Evolutionary conservation across 2,888 invertebrate species (phyloP).

Genomic region (Agapostemon virescens): DNA sequence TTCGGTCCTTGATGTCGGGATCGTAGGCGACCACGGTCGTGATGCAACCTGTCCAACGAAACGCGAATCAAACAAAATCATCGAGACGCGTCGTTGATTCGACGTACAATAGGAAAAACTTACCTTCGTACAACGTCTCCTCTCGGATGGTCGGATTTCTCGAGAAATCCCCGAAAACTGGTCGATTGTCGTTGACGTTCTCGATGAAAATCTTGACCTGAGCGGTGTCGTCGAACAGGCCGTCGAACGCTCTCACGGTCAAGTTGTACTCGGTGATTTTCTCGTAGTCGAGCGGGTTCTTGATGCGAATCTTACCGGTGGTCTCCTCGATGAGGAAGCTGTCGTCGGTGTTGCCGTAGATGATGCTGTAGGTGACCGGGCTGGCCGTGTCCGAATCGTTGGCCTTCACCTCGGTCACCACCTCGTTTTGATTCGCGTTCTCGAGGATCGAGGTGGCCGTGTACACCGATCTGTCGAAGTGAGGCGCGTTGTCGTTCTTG

Average conservation of each 20-base stretch:
- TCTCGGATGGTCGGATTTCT: slow-evolving; percentile 89
- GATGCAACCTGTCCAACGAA: slow-evolving; percentile 69
- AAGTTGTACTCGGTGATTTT: slow-evolving; percentile 91
- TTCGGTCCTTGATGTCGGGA: slow-evolving; percentile 90
- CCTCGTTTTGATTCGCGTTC: slow-evolving; percentile 90
- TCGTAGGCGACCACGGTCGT: slow-evolving; percentile 88
- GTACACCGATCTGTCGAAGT: slow-evolving; percentile 89
- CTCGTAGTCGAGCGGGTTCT: slow-evolving; percentile 90
- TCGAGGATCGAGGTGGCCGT: slow-evolving; percentile 89
- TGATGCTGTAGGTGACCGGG: slow-evolving; percentile 92
- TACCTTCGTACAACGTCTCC: slow-evolving; percentile 85
- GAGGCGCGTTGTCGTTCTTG: slow-evolving; percentile 96
- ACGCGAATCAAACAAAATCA: not conserved
- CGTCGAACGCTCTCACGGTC: slow-evolving; percentile 92
- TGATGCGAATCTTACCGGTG: slow-evolving; percentile 92
- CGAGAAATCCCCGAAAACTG: slow-evolving; percentile 87
- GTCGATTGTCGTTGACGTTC: slow-evolving; percentile 96
- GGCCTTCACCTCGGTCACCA: slow-evolving; percentile 94
- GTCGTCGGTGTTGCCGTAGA: slow-evolving; percentile 91
- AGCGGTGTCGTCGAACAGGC: slow-evolving; percentile 90
- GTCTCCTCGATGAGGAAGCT: slow-evolving; percentile 92
- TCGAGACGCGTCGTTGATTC: not conserved
- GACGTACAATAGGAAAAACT: not conserved
- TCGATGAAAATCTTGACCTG: slow-evolving; percentile 92
- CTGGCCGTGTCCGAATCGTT: slow-evolving; percentile 93